These are phyloP conservation scores for Drosophila burlai DNA, from an alignment of 1,140 invertebrate genomes.

Conservation along the genomic window DNA sequence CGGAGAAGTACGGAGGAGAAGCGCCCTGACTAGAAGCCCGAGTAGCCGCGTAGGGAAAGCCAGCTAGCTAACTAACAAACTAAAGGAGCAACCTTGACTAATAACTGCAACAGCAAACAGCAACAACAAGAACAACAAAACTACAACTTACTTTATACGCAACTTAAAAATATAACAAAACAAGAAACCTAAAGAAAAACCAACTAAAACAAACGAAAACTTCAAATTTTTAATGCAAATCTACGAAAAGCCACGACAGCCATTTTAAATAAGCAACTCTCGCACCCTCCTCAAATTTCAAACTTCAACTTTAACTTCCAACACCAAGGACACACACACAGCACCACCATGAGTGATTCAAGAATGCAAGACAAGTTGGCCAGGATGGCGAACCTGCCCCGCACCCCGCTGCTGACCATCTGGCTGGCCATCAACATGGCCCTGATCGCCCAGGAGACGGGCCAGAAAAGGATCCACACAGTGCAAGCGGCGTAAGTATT, in stretches of 20 bases:
- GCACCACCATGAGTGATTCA: slow-evolving; percentile 83
- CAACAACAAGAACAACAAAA: slow-evolving; percentile 44
- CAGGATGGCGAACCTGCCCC: slow-evolving; percentile 69
- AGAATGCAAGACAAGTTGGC: slow-evolving; percentile 69
- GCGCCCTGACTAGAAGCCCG: slow-evolving; percentile 41
- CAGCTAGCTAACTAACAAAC: slow-evolving; percentile 41
- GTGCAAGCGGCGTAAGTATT: slow-evolving; percentile 84
- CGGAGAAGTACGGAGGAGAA: slow-evolving; percentile 42
- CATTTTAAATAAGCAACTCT: slow-evolving; percentile 61
- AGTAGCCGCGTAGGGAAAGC: slow-evolving; percentile 18
- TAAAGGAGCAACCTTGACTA: slow-evolving; percentile 59
- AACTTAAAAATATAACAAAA: slow-evolving; percentile 24
- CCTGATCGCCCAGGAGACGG: slow-evolving; percentile 79
- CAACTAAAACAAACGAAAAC: slow-evolving; percentile 40
- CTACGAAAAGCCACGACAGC: slow-evolving; percentile 52
- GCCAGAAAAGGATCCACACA: slow-evolving; percentile 68
- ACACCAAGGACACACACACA: slow-evolving; percentile 34
- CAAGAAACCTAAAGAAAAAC: slow-evolving; percentile 35
- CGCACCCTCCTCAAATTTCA: slow-evolving; percentile 49
- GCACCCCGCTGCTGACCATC: slow-evolving; percentile 78
- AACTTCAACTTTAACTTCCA: slow-evolving; percentile 34
- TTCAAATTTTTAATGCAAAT: slow-evolving; percentile 66
- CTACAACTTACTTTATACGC: slow-evolving; percentile 77
- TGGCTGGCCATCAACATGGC: slow-evolving; percentile 84
- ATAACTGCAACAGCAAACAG: slow-evolving; percentile 46